These are phyloP conservation scores for Notothenia coriiceps DNA, from an alignment of 2,113 vertebrate species.

Conservation along the genomic window DNA sequence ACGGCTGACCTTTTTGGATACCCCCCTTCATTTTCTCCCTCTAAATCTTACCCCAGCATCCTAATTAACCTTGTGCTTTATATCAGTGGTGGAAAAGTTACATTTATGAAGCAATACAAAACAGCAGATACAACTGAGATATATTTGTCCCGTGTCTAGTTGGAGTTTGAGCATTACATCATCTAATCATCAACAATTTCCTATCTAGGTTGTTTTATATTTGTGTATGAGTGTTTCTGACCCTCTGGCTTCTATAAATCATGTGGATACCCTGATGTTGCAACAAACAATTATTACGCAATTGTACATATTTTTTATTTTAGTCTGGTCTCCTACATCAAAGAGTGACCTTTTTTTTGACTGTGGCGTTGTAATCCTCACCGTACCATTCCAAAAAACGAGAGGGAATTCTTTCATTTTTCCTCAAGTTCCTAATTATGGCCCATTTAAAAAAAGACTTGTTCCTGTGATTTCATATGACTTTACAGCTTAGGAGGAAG, in stretches of 20 bases:
- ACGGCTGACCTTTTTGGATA: constrained; percentile 72
- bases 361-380: too few relatives aligned
- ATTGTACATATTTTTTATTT: background rate
- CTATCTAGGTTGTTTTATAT: background rate
- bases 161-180: background rate
- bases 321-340: background rate
- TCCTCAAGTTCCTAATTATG: background rate
- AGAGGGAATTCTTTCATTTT: background rate
- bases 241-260: background rate
- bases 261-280: background rate
- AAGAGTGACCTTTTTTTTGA: too few relatives aligned
- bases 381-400: background rate
- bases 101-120: background rate
- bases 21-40: constrained; percentile 6
- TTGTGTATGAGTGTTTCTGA: background rate
- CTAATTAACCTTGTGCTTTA: constrained; percentile 51
- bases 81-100: background rate
- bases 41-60: constrained; percentile 17
- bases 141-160: background rate
- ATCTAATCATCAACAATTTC: background rate
- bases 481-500: constrained; percentile 44
- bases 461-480: constrained; percentile 28
- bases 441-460: background rate
- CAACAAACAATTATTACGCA: background rate
- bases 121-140: too few relatives aligned